Evolutionary conservation across 1,140 invertebrate genomes (phyloP).

Genomic region (Zaprionus inermis): DNA sequence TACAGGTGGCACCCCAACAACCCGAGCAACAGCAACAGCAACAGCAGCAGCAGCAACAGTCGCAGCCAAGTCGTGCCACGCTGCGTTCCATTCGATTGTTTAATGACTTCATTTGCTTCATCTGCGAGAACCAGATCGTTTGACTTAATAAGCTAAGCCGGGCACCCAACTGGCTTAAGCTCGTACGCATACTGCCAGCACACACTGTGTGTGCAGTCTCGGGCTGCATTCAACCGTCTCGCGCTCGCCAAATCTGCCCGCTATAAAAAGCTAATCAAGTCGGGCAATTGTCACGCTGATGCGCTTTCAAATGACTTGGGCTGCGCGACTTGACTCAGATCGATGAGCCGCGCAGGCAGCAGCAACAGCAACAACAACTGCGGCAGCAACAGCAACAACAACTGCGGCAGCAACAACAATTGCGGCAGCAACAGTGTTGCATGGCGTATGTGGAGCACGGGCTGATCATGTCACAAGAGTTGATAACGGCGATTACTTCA

Average conservation of each 20-base stretch:
- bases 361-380: conserved; percentile 10
- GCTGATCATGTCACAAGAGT: conserved; percentile 80
- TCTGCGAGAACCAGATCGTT: conserved; percentile 49
- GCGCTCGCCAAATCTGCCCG: not conserved
- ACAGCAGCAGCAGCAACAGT: conserved; percentile 4
- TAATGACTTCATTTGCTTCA: conserved; percentile 71
- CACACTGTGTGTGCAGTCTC: not conserved
- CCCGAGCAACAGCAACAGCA: conserved; percentile 17
- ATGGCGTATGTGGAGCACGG: conserved; percentile 63
- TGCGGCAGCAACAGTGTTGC: conserved; percentile 4
- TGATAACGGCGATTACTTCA: conserved; percentile 81
- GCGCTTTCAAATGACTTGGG: conserved; percentile 23
- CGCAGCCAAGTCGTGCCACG: conserved; percentile 25
- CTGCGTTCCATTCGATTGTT: conserved; percentile 63
- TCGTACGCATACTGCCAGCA: not conserved
- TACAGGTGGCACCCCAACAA: conserved; percentile 65
- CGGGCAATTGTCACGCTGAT: conserved; percentile 2
- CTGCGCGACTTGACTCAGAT: conserved; percentile 39
- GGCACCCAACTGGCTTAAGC: conserved; percentile 41
- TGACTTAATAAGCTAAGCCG: conserved; percentile 71
- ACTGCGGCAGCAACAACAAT: conserved; percentile 3
- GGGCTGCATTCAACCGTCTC: too few species aligned
- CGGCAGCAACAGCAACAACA: conserved; percentile 5
- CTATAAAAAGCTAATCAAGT: conserved; percentile 8
- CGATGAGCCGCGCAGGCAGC: conserved; percentile 24